Evolutionary conservation across 1,140 invertebrate genomes (phyloP).

Genomic region (Eciton burchellii): DNA sequence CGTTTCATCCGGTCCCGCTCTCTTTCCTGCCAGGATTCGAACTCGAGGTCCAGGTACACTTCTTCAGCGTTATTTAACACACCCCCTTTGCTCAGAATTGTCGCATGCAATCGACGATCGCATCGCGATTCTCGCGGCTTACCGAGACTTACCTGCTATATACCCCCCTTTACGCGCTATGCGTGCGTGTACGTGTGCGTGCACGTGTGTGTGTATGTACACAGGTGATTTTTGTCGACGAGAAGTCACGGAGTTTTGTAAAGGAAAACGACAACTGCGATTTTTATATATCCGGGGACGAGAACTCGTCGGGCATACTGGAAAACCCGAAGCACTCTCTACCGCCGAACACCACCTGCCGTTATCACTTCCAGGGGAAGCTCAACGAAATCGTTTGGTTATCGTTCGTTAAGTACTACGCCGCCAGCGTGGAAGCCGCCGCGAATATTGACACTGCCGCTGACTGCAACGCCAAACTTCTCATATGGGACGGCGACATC

Average conservation of each 20-base stretch:
- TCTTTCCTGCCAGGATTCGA: constrained; percentile 93
- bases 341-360: constrained; percentile 94
- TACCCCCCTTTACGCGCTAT: not conserved
- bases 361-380: constrained; percentile 89
- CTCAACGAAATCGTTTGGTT: constrained; percentile 93
- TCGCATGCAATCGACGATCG: too few relatives aligned
- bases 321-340: constrained; percentile 94
- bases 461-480: constrained; percentile 90
- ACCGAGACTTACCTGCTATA: too few relatives aligned
- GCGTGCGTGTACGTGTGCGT: too few relatives aligned
- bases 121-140: too few relatives aligned
- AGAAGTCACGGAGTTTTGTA: constrained; percentile 90
- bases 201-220: not conserved
- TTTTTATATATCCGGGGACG: constrained; percentile 91
- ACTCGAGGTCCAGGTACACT: constrained; percentile 90
- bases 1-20: constrained; percentile 91
- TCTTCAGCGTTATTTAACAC: not conserved
- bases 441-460: constrained; percentile 88
- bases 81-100: not conserved
- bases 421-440: constrained; percentile 88
- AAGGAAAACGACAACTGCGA: constrained; percentile 90
- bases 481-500: constrained; percentile 91
- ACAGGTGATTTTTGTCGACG: constrained; percentile 90
- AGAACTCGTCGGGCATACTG: constrained; percentile 89
- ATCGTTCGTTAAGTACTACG: constrained; percentile 93